Base-by-base conservation (phyloP, 2,113 vertebrate genomes). In the Myrmophylax atrothorax region DNA sequence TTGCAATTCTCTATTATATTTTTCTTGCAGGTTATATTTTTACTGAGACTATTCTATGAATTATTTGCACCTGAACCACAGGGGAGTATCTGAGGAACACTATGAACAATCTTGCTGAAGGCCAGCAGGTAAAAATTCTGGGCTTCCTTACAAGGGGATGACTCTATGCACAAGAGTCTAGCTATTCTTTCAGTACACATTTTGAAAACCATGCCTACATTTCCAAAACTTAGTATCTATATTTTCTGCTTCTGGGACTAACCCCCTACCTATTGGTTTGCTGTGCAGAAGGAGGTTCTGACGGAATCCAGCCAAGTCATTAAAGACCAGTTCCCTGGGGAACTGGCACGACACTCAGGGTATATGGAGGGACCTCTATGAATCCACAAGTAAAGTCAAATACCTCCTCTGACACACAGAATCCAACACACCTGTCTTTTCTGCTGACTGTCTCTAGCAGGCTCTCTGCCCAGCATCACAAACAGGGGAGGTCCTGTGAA, bases 331-430 rank as follows among this genome's bases (percentile, higher is more conserved):
- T 63, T 93, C 73, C 78, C 3, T 9, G 31, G 7, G 56, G 26
- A 90, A 55, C 3, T 3, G 23, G 13, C 5, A 31, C 2, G 33
- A n/a, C 9, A 8, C 8, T 55, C 6, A 14, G n/a, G 68, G 80
- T 9, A 4, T 11, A 33, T 1, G 3, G 23, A 86, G 24, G 24
- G 23, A 33, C 16, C 12, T 12, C 10, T 33, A 64, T 1, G 1
- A 69, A 91, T 28, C 63, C 4, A 12, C 22, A 56, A 42, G 76
- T 26, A 38, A 56, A 56, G 15, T 28, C 6, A 19, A 86, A 63
- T 31, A 55, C 22, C 56, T 91, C 33, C 68, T 58, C 4, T 23
- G 68, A 35, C 12, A 28, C 33, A 33, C 5, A 9, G n/a, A 1
- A 53, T 59, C n/a, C 14, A 19, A 37, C n/a, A 20, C 12, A n/a